Conservation (phyloP, 1,140 invertebrate genomes). For the Anoplolepis gracilipes region DNA sequence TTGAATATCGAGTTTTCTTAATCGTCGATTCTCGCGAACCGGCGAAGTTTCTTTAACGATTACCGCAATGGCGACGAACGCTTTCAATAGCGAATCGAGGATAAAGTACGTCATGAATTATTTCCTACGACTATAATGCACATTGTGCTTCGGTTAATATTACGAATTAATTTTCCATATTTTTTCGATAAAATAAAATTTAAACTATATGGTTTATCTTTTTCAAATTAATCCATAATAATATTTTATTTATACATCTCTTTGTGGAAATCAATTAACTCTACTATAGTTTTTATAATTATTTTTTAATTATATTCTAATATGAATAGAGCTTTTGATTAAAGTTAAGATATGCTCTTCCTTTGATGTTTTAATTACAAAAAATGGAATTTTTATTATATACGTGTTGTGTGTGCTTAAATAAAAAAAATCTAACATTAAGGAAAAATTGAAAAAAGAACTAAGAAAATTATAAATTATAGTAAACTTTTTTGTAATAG, state of each 20-base stretch:
- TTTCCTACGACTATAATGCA: conserved; percentile 21
- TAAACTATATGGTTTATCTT: background rate
- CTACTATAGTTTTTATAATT: background rate
- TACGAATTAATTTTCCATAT: conserved; percentile 24
- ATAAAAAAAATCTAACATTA: background rate
- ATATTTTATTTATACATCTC: background rate
- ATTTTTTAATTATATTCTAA: background rate
- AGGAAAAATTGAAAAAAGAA: conserved; percentile 10
- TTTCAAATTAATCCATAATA: background rate
- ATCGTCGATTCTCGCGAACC: conserved; percentile 28
- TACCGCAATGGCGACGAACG: background rate
- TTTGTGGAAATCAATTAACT: background rate
- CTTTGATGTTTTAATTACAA: background rate
- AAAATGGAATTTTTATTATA: background rate
- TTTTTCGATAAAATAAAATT: conserved; percentile 17
- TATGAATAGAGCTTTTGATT: background rate
- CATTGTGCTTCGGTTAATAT: background rate
- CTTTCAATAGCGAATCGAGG: conserved; percentile 20
- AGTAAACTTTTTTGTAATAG: background rate
- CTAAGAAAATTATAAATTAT: background rate
- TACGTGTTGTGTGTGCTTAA: background rate
- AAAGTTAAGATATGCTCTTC: background rate
- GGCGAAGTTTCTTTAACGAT: background rate
- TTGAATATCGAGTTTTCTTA: conserved; percentile 61
- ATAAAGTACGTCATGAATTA: conserved; percentile 42